Base-by-base conservation (phyloP, 2,888 invertebrate genomes). In the Arenicola marina region DNA sequence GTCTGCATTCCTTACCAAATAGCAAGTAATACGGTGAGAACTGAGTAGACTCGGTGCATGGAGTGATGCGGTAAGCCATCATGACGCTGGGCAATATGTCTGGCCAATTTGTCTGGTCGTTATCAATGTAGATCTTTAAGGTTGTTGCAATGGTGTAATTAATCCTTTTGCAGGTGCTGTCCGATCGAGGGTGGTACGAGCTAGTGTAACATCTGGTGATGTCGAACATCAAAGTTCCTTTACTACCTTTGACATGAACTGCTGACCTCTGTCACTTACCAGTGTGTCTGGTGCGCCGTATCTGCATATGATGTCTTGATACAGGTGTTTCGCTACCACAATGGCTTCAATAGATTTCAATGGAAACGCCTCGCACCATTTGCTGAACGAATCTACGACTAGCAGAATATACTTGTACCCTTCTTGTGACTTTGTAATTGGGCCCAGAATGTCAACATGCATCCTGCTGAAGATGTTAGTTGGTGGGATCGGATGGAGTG, bases 281-380 rank as follows among this genome's bases (percentile, higher is more conserved):
- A 26, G 18, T 28, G 38, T 21, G 11, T 38, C 11, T 56, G 56
- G 56, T 38, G 56, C 33, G 11, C 56, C 38, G 24, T 56, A 56
- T 18, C 56, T 33, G 26, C 56, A 56, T 4, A 56, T 56, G 21
- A 38, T 38, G 15, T 38, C 56, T 38, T 33, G 11, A 26, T 56
- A 56, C 26, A 56, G n/a, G 38, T 38, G 33, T 21, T 21, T 4
- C 4, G 34, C 56, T 38, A 56, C 26, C 15, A n/a, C 56, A 18
- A 26, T 4, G 24, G 56, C 56, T 24, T 56, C 38, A n/a, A 38
- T 38, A 7, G 56, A 21, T 56, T 56, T 38, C 38, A 56, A 56
- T 1, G 69, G 67, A 48, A 72, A 63, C 1, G 66, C 67, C 53
- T 72, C 72, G 44, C 63, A 43, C 66, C 67, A 72, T 21, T 38